Evolutionary conservation across 2,888 invertebrate species (phyloP), one percentile per base, ranked within the genome.

Genomic region (Galeopsomyia nigrocyanea): DNA sequence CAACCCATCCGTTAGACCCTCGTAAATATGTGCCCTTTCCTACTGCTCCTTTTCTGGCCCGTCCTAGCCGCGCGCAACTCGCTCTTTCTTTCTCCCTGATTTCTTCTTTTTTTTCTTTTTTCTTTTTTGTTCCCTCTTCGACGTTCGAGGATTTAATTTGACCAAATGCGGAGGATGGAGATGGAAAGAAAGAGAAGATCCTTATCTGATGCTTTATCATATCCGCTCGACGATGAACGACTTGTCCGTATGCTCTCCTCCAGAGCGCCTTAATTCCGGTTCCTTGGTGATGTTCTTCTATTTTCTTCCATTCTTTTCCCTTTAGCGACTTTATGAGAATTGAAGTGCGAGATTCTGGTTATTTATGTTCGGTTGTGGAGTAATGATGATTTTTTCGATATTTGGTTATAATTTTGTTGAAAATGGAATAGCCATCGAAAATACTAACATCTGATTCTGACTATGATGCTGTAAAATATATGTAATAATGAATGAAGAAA

Each of bases 141-240:
- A 84, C 83, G 80, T 81, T 81, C 80, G 79, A 84, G 81, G 81
- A 83, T 84, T 84, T 84, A 84, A 84, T 84, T 85, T 85, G 82
- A 80, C 78, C 82, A 80, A 81, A 80, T 77, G 77, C 76, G 74
- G 73, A 49, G n/a, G 16, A 58, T 22, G 61, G 60, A 56, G 17
- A 53, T 13, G 46, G 9, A 57, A 57, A 61, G 50, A 63, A 19
- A 51, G 5, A 64, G 68, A 5, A 63, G 82, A 84, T 84, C 80
- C 81, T 83, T 84, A 84, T 84, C 83, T 80, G 81, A 82, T 82
- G 80, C 80, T 83, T 84, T 83, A 84, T 84, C 83, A 84, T 83
- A 83, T 84, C 83, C 82, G 78, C 74, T 76, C 76, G 69, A 73
- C 71, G 76, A 76, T 74, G 72, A 72, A 76, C 74, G 77, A 76